These are phyloP conservation scores for Saccopteryx leptura DNA, from an alignment of 2,113 vertebrate genomes.

Conservation along the genomic window DNA sequence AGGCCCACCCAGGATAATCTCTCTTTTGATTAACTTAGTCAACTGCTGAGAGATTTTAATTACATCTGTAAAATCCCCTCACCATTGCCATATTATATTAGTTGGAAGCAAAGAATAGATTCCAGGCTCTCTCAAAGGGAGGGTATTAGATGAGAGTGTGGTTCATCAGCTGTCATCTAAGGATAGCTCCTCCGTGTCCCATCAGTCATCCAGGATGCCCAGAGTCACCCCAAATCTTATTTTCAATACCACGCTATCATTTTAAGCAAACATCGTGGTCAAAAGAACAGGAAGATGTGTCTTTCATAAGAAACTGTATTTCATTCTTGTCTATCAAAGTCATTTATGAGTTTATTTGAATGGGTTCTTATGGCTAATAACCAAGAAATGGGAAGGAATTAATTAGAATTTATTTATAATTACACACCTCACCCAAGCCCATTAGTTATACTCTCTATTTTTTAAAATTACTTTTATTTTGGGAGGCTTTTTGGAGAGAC, in stretches of 20 bases:
- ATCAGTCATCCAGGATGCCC: not conserved
- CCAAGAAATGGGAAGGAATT: constrained; percentile 74
- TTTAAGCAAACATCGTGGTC: not conserved
- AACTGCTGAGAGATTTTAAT: constrained; percentile 63
- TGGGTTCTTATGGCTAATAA: constrained; percentile 76
- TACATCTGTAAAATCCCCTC: constrained; percentile 36
- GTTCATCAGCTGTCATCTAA: not conserved
- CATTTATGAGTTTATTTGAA: constrained; percentile 73
- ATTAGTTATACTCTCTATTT: constrained; percentile 75
- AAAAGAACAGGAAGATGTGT: not conserved
- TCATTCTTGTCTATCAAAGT: constrained; percentile 53
- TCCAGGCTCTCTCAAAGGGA: not conserved
- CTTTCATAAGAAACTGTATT: constrained; percentile 33
- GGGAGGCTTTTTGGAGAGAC: too few species aligned
- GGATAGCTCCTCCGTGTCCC: not conserved
- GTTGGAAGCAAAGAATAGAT: not conserved
- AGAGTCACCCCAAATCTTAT: not conserved
- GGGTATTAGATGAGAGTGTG: not conserved
- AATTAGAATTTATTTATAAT: constrained; percentile 85
- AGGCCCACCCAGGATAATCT: constrained; percentile 13
- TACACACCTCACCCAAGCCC: constrained; percentile 66
- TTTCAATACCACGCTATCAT: not conserved
- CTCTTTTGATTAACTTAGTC: constrained; percentile 22
- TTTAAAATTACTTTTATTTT: constrained; percentile 79
- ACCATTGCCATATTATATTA: not conserved